Conservation (phyloP, 2,797 vertebrate species). For the Eulemur coronatus region DNA sequence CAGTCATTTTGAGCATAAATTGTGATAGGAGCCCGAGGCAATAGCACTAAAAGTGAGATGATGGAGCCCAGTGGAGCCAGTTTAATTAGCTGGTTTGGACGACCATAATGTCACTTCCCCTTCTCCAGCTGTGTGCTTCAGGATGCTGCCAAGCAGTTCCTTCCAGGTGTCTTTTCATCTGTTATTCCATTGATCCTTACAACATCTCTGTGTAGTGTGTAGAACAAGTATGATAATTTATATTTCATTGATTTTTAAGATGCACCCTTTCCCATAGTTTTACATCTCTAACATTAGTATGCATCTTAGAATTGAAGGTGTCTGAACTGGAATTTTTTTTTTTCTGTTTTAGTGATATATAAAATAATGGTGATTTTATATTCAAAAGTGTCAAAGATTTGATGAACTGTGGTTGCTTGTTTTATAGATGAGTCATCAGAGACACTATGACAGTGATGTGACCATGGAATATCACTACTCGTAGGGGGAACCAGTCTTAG, state of each 20-base stretch:
- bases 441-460: not conserved
- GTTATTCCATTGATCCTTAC: not conserved
- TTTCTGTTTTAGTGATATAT: not conserved
- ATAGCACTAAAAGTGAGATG: not conserved
- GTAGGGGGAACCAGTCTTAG: not conserved
- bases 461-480: not conserved
- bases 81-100: slow-evolving; percentile 54
- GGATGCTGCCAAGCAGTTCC: not conserved
- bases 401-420: not conserved
- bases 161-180: not conserved
- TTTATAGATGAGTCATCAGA: not conserved
- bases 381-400: not conserved
- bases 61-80: not conserved
- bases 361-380: not conserved
- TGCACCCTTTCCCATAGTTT: not conserved
- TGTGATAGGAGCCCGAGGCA: not conserved
- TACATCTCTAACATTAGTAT: not conserved
- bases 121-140: not conserved
- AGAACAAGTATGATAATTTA: not conserved
- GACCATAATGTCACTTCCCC: not conserved
- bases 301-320: not conserved
- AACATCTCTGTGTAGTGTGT: not conserved
- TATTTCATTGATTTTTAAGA: not conserved
- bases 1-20: slow-evolving; percentile 12
- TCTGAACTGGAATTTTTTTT: not conserved